A percentile compares a stretch with the other conserved stretches of the same genome.
phyloP scores from a whole-genome alignment of 2,113 vertebrate species.

The Progne subis region DNA sequence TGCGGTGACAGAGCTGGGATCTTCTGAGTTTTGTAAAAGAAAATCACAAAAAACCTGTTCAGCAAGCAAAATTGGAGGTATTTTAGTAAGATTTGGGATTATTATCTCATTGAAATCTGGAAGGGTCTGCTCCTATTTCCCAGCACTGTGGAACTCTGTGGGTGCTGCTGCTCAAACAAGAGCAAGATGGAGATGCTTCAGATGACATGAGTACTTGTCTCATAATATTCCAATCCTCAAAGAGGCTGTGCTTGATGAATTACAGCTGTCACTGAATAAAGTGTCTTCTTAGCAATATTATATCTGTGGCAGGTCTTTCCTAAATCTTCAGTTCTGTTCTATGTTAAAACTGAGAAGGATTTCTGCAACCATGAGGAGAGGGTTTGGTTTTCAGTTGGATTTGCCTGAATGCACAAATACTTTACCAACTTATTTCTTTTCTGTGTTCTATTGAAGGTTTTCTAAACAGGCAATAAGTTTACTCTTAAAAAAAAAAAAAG shows the following conservation, averaged over 20 bases:
- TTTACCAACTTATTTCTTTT: neutral
- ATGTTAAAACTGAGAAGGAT: neutral
- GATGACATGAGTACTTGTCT: fast-evolving
- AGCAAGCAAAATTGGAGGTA: neutral
- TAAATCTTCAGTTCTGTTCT: neutral
- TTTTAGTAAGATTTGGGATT: neutral
- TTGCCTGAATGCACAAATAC: neutral
- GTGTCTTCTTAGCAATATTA: neutral
- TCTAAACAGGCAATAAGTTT: neutral
- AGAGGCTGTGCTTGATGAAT: neutral
- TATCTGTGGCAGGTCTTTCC: neutral
- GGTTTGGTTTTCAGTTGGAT: neutral
- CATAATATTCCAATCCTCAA: neutral
- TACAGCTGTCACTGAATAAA: neutral
- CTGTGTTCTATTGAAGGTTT: neutral
- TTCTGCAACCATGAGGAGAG: neutral
- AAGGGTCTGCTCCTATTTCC: neutral
- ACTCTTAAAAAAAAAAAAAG: neutral
- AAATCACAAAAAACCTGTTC: neutral
- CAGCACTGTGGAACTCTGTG: neutral
- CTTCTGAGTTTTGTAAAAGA: fast-evolving
- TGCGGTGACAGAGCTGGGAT: neutral
- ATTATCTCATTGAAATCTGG: neutral
- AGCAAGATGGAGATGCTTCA: neutral
- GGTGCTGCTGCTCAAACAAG: neutral